Percentiles rank a stretch among this genome's conserved stretches.
phyloP scores from a whole-genome alignment of 23 tunicate genomes.

The Botrylloides violaceus region DNA sequence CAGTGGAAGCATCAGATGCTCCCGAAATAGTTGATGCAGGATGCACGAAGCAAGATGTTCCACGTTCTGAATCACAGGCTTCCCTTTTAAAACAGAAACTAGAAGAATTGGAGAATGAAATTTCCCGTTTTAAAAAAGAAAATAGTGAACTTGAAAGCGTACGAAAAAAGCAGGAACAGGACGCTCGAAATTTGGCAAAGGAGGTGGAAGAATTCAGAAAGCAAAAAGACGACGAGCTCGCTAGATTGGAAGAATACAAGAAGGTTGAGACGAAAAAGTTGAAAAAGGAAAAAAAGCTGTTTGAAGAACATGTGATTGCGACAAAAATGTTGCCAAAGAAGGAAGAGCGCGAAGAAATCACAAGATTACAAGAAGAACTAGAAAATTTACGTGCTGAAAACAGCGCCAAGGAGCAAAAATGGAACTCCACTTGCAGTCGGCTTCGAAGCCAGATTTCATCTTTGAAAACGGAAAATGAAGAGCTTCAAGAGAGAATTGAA shows the following conservation, averaged over 20 bases:
- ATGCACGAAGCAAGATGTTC: not conserved
- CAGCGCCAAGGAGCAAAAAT: conserved; percentile 65
- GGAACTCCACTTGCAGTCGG: conserved; percentile 54
- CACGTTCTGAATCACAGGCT: not conserved
- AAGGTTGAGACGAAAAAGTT: conserved; percentile 65
- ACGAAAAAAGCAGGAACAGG: conserved; percentile 53
- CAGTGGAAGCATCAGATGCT: not conserved
- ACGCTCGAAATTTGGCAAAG: conserved; percentile 28
- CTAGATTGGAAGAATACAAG: conserved; percentile 52
- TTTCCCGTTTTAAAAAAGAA: conserved; percentile 61
- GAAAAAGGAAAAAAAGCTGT: conserved; percentile 78
- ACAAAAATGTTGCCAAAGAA: conserved; percentile 34
- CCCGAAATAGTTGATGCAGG: no score
- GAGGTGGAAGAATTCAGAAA: conserved; percentile 59
- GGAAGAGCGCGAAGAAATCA: conserved; percentile 57
- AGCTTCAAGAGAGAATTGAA: conserved; percentile 45
- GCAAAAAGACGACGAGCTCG: conserved; percentile 57
- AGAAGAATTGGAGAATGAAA: conserved; percentile 74
- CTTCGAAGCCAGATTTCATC: conserved; percentile 54
- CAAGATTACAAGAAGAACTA: conserved; percentile 47
- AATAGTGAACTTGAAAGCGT: conserved; percentile 32
- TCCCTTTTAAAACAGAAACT: conserved; percentile 52
- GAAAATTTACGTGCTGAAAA: conserved; percentile 39
- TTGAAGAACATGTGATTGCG: conserved; percentile 73
- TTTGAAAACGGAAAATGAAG: conserved; percentile 42